These are phyloP conservation scores for Leontopithecus rosalia DNA, from an alignment of 2,797 vertebrate genomes.

Conservation along the genomic window DNA sequence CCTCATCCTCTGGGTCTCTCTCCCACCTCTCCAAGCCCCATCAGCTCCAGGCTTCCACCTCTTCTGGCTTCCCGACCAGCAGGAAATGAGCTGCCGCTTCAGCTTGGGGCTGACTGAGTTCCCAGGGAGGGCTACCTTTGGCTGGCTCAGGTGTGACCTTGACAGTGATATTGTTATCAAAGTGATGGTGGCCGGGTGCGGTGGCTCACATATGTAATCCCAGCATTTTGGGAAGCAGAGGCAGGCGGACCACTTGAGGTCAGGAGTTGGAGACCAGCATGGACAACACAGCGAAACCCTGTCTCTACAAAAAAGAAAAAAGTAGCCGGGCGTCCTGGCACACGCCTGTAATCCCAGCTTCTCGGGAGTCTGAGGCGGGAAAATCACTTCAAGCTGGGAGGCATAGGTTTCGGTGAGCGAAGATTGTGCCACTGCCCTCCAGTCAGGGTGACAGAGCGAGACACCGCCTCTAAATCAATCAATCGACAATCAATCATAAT, in stretches of 20 bases:
- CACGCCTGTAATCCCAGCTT: background rate
- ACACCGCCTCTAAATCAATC: background rate
- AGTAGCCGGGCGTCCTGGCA: background rate
- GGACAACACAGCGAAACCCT: background rate
- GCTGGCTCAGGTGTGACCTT: background rate
- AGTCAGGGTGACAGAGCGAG: background rate
- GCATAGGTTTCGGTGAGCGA: background rate
- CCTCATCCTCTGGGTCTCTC: background rate
- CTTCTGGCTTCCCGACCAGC: background rate
- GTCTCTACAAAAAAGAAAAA: background rate
- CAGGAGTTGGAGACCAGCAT: background rate
- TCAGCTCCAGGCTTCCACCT: background rate
- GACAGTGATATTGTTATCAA: background rate
- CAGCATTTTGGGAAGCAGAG: background rate
- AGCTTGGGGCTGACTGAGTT: background rate
- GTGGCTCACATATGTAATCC: background rate
- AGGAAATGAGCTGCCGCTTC: background rate
- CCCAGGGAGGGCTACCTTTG: no score
- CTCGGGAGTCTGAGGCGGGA: background rate
- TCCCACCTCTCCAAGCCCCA: background rate
- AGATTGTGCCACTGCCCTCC: background rate
- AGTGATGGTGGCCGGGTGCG: background rate
- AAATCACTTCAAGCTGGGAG: background rate
- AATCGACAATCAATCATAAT: no score
- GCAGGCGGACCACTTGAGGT: background rate